These are phyloP conservation scores for Papilio polyxenes DNA, from an alignment of 1,140 invertebrate species.

Conservation along the genomic window DNA sequence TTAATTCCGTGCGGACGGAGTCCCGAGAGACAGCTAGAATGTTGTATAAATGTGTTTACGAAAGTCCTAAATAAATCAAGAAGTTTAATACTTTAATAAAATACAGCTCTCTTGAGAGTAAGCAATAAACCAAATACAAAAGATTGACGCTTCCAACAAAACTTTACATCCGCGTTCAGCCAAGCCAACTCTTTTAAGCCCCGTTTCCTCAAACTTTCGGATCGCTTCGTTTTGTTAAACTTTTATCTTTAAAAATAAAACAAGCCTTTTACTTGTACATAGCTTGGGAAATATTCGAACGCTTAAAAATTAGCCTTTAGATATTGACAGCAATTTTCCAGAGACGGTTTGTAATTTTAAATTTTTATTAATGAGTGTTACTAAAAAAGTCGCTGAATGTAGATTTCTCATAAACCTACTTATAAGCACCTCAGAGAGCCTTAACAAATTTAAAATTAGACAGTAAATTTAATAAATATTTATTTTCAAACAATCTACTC, in stretches of 20 bases:
- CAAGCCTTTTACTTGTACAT: conserved; percentile 40
- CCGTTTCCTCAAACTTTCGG: conserved; percentile 39
- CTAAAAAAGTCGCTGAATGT: background rate
- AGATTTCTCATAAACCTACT: background rate
- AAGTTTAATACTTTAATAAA: background rate
- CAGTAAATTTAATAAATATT: too few relatives aligned
- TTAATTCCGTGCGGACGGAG: background rate
- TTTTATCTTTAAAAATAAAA: conserved; percentile 42
- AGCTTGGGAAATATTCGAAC: conserved; percentile 38
- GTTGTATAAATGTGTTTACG: background rate
- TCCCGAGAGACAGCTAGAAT: too few relatives aligned
- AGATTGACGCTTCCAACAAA: conserved; percentile 32
- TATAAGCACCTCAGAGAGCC: too few relatives aligned
- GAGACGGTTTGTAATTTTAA: background rate
- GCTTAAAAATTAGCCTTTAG: conserved; percentile 42
- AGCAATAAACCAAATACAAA: conserved; percentile 39
- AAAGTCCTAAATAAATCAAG: background rate
- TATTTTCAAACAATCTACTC: too few relatives aligned
- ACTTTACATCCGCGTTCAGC: conserved; percentile 34
- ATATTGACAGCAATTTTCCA: conserved; percentile 23
- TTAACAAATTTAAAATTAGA: too few relatives aligned
- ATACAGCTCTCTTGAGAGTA: background rate
- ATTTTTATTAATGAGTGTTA: background rate
- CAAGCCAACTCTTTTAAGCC: conserved; percentile 32
- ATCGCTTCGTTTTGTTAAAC: conserved; percentile 44